Evolutionary conservation across 2,888 invertebrate genomes (phyloP).

Genomic region (Dione vanillae): DNA sequence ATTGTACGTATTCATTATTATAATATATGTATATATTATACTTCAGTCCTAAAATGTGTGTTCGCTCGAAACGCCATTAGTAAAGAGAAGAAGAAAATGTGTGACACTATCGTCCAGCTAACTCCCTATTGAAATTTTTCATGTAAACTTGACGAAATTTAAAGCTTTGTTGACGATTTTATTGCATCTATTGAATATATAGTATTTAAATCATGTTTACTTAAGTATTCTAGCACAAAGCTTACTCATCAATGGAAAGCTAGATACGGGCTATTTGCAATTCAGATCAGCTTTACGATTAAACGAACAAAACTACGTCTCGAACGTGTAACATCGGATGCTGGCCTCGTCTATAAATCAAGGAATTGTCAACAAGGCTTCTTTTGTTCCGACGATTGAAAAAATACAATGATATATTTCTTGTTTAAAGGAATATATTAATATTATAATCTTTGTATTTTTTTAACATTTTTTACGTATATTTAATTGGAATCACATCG

Average conservation of each 20-base stretch:
- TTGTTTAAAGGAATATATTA: no score
- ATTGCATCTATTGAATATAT: constrained; percentile 5
- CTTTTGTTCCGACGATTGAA: neutral
- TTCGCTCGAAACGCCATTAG: no score
- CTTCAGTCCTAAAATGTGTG: no score
- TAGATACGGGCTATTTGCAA: constrained; percentile 21
- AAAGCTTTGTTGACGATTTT: neutral
- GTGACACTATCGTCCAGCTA: no score
- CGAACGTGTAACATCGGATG: no score
- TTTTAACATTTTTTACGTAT: no score
- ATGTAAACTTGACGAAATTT: neutral
- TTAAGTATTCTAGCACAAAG: constrained; percentile 11
- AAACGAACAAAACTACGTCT: constrained; percentile 19
- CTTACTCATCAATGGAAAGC: constrained; percentile 16
- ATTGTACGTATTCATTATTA: no score
- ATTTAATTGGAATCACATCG: no score
- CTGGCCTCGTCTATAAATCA: constrained; percentile 20
- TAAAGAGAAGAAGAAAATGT: no score
- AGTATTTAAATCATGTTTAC: neutral
- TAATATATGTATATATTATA: no score
- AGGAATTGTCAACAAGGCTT: constrained; percentile 13
- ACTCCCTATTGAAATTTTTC: neutral
- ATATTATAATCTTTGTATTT: no score
- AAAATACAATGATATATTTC: neutral
- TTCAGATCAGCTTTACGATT: constrained; percentile 15